A percentile compares a stretch with the other conserved stretches of the same genome.
phyloP scores from a whole-genome alignment of 2,113 vertebrate species.

The Manacus vitellinus region DNA sequence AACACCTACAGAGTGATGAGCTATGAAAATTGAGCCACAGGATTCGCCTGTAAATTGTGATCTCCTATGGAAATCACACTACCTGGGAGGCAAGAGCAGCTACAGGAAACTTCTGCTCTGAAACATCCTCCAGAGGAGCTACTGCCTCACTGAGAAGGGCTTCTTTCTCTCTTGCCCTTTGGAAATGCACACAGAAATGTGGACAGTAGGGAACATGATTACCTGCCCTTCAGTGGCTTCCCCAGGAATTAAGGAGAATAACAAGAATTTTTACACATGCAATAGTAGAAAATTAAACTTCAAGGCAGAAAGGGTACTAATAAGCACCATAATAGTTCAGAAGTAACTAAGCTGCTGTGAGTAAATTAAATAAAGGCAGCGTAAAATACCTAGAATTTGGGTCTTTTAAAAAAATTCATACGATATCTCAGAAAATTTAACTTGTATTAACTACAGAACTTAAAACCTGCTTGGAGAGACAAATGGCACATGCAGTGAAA shows the following conservation, averaged over 20 bases:
- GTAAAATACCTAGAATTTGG: neutral
- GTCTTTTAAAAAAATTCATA: neutral
- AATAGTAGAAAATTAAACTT: neutral
- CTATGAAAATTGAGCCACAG: neutral
- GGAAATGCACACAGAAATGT: neutral
- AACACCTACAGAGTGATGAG: neutral
- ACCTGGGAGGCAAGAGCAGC: neutral
- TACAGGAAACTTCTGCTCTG: neutral
- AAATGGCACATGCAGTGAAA: neutral
- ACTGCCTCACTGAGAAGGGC: neutral
- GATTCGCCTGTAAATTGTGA: neutral
- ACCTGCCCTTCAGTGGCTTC: neutral
- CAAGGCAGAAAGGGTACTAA: neutral
- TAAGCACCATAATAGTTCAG: neutral
- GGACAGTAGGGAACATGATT: rapidly evolving
- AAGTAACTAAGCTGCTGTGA: neutral
- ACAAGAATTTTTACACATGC: neutral
- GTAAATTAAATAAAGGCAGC: neutral
- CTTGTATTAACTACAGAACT: neutral
- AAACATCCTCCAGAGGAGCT: neutral
- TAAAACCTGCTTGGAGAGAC: neutral
- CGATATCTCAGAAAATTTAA: neutral
- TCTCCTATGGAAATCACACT: neutral
- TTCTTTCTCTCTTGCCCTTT: neutral
- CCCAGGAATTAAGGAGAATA: neutral